Evolutionary conservation across 2,797 vertebrate genomes (phyloP), one percentile per base, ranked within the genome.

Genomic region (Gymnodraco acuticeps): DNA sequence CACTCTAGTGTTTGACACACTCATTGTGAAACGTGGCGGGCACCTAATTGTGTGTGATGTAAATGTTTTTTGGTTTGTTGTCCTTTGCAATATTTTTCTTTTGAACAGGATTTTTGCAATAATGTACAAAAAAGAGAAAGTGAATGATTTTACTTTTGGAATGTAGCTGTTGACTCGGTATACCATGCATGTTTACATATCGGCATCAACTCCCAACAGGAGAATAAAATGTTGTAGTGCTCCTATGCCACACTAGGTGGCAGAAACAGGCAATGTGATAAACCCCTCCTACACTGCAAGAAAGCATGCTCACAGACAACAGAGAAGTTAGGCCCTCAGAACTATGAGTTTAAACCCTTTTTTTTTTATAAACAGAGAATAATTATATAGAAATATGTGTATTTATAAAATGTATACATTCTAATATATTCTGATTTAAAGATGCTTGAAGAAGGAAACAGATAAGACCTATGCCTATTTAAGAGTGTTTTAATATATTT

Each of bases 211-310:
- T 89, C 90, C 84, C 70, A 79, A 82, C 85, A 64, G 83, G 89
- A 91, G 80, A 73, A 79, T 80, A 82, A 87, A 87, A 84, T 78
- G 81, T 85, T 86, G 90, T 94, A 94, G 93, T 92, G 83, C 91
- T 38, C 33, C 33, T 92, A 62, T 88, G 81, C 68, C 89, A 92
- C 94, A 88, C 88, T 95, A 95, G 95, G 94, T 94, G 95, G 94
- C 92, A 92, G 90, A 92, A 90, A 92, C 76, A 77, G 47, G 85
- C 89, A 92, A 90, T 48, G 78, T 87, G 92, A 68, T 84, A 75
- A 82, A 73, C 73, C 80, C 62, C 77, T 67, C 60, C 70, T 65
- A 52, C 73, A 72, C 78, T 64, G 68, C 81, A 82, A 84, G 75
- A 73, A 47, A 78, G 89, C 92, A 92, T 91, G 91, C 85, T 88